Conservation (phyloP, 92 coral and sea anemone species). For the Porites lobata region DNA sequence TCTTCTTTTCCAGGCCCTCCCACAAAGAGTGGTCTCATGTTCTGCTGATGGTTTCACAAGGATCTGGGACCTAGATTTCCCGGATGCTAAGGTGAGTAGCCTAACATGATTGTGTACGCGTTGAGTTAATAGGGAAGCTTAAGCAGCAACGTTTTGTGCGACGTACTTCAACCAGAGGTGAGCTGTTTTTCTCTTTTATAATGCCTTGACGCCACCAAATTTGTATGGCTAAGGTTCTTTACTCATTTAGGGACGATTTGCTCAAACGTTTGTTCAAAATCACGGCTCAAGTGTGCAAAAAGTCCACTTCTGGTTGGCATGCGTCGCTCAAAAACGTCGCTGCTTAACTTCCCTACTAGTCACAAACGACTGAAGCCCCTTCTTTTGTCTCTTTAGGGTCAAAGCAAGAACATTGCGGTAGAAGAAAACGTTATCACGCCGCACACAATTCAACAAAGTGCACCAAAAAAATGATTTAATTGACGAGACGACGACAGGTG, state of each 20-base stretch:
- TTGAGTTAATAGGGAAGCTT: no score
- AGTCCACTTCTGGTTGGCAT: no score
- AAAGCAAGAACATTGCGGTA: conserved; percentile 20
- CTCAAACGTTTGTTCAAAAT: background rate
- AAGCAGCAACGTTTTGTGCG: no score
- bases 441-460: conserved; percentile 1
- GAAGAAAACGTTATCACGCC: conserved; percentile 46
- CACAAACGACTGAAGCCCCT: background rate
- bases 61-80: conserved; percentile 92
- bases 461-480: background rate
- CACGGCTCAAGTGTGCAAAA: no score
- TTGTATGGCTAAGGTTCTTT: background rate
- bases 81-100: conserved; percentile 32
- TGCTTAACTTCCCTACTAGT: background rate
- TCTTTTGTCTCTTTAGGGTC: conserved; percentile 6
- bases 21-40: conserved; percentile 85
- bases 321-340: no score
- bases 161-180: no score
- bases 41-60: conserved; percentile 95
- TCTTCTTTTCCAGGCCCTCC: conserved; percentile 59
- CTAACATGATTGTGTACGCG: background rate
- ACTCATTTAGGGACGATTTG: background rate
- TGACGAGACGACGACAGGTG: background rate
- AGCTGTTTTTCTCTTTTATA: no score
- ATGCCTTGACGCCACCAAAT: no score